Percentiles rank a stretch among this genome's conserved stretches.
These are phyloP conservation scores for Drosophila auraria DNA, from an alignment of 1,140 invertebrate genomes.

Conservation along the genomic window DNA sequence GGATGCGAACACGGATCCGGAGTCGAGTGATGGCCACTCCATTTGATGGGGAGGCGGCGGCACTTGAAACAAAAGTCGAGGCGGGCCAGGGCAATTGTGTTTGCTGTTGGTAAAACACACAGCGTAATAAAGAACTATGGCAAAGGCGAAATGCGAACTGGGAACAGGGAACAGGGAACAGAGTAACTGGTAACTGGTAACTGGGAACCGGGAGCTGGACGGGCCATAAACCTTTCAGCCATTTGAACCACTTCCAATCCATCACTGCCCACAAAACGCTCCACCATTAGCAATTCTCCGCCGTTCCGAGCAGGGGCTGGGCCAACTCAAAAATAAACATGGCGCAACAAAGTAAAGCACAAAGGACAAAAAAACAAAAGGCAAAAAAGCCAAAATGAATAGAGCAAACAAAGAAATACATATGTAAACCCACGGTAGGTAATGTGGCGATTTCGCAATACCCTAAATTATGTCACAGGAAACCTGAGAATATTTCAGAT, in stretches of 20 bases:
- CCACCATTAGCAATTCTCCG: slow-evolving; percentile 38
- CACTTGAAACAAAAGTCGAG: slow-evolving; percentile 66
- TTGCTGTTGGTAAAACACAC: slow-evolving; percentile 73
- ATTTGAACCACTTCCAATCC: slow-evolving; percentile 40
- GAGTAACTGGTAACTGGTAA: slow-evolving; percentile 4
- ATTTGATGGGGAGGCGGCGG: slow-evolving; percentile 49
- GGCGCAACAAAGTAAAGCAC: slow-evolving; percentile 53
- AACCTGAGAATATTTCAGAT: not conserved
- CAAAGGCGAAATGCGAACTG: slow-evolving; percentile 31
- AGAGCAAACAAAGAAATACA: slow-evolving; percentile 52
- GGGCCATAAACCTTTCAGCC: slow-evolving; percentile 57
- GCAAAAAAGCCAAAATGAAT: slow-evolving; percentile 53
- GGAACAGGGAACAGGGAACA: slow-evolving; percentile 4
- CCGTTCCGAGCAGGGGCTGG: slow-evolving; percentile 12
- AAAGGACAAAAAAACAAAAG: slow-evolving; percentile 53
- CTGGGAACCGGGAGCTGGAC: slow-evolving; percentile 21
- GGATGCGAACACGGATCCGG: slow-evolving; percentile 22
- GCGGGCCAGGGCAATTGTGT: slow-evolving; percentile 68
- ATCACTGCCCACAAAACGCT: slow-evolving; percentile 38
- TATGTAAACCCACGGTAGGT: slow-evolving; percentile 11
- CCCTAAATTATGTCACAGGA: slow-evolving; percentile 16
- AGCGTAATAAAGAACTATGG: slow-evolving; percentile 68
- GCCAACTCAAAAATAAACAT: slow-evolving; percentile 54
- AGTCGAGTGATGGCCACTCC: slow-evolving; percentile 51
- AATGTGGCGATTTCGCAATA: slow-evolving; percentile 13